Conservation (phyloP, 2,888 invertebrate genomes). For the Luperina testacea region DNA sequence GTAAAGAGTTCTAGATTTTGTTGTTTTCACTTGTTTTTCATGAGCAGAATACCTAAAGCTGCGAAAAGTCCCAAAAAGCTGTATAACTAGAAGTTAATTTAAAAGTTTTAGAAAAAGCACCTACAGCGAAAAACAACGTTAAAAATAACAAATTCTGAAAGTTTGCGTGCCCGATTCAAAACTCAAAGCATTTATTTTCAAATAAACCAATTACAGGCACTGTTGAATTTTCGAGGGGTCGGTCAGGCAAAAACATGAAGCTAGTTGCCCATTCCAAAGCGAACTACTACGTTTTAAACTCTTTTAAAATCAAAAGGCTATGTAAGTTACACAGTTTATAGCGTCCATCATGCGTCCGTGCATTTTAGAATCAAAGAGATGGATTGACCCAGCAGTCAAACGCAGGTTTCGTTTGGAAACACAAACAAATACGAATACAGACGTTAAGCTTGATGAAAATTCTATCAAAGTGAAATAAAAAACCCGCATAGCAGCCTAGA, state of each 20-base stretch:
- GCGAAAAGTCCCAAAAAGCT: neutral
- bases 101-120: neutral
- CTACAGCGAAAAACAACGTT: neutral
- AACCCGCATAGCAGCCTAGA: too few relatives aligned
- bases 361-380: neutral
- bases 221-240: too few relatives aligned
- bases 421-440: neutral
- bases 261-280: too few relatives aligned
- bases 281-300: too few relatives aligned
- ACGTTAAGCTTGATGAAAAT: neutral
- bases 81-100: neutral
- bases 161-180: neutral
- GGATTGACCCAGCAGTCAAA: neutral
- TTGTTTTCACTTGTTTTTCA: too few relatives aligned
- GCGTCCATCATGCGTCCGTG: too few relatives aligned
- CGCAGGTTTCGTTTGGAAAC: neutral
- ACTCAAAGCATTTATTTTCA: too few relatives aligned
- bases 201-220: too few relatives aligned
- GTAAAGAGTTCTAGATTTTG: neutral
- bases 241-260: too few relatives aligned
- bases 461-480: conserved; percentile 9
- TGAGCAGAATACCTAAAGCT: neutral
- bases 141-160: neutral
- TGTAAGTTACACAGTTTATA: neutral
- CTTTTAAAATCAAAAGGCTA: neutral